Conservation (phyloP, 1,140 invertebrate species). For the Bombus polaris region DNA sequence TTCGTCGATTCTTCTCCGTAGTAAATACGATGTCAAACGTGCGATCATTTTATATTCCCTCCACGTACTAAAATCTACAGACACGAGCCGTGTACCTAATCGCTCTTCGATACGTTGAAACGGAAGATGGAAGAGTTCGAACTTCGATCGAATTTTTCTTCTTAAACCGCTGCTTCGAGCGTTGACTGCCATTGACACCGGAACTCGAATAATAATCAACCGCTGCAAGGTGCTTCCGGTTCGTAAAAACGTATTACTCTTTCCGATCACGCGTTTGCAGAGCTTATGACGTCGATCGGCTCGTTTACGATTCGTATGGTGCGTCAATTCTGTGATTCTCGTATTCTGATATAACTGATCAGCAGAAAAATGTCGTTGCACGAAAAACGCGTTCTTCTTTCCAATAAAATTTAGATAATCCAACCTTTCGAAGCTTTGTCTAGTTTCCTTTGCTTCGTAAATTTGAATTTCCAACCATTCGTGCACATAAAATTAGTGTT, state of each 20-base stretch:
- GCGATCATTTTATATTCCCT: not conserved
- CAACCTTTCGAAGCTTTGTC: not conserved
- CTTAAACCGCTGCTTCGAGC: not conserved
- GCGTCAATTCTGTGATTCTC: not conserved
- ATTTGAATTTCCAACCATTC: not conserved
- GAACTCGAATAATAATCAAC: slow-evolving; percentile 50
- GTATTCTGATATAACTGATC: not conserved
- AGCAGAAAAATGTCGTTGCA: too few species aligned
- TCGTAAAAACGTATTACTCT: not conserved
- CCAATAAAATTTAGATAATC: not conserved
- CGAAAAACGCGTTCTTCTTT: not conserved
- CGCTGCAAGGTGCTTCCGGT: slow-evolving; percentile 49
- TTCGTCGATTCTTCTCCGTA: not conserved
- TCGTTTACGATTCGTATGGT: not conserved
- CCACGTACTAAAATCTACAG: slow-evolving; percentile 7
- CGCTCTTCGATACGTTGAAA: not conserved
- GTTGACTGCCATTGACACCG: slow-evolving; percentile 14
- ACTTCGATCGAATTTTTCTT: not conserved
- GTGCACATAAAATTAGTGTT: not conserved
- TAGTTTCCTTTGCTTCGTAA: not conserved
- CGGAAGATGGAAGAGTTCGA: not conserved
- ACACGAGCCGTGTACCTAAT: slow-evolving; percentile 10
- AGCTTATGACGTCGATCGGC: slow-evolving; percentile 10
- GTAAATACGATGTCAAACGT: not conserved
- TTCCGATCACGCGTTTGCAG: slow-evolving; percentile 48